These are phyloP conservation scores for Ceratosolen fusciceps DNA, from an alignment of 1,140 invertebrate species.

Conservation along the genomic window DNA sequence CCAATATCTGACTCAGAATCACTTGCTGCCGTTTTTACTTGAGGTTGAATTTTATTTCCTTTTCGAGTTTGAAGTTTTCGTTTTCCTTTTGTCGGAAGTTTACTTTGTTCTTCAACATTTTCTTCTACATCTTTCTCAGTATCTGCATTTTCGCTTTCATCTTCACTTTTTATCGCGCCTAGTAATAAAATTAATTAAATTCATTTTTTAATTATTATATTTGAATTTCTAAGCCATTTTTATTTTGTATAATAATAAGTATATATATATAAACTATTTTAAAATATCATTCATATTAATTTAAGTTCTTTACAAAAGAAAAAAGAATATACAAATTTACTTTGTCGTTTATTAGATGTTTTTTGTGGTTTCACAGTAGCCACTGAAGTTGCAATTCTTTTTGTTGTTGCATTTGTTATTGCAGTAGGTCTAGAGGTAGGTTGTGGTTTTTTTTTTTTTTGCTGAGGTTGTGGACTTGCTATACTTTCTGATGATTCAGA, in stretches of 20 bases:
- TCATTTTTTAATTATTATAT: too few relatives aligned
- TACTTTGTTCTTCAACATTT: slow-evolving; percentile 54
- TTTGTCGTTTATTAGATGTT: slow-evolving; percentile 63
- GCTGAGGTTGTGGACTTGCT: slow-evolving; percentile 61
- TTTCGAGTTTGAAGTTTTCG: slow-evolving; percentile 68
- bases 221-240: too few relatives aligned
- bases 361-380: slow-evolving; percentile 68
- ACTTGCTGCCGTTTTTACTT: slow-evolving; percentile 63
- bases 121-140: slow-evolving; percentile 66
- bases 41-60: slow-evolving; percentile 68
- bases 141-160: slow-evolving; percentile 64
- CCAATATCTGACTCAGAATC: slow-evolving; percentile 73
- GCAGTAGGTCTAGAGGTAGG: slow-evolving; percentile 51
- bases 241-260: too few relatives aligned
- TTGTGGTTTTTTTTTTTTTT: slow-evolving; percentile 66
- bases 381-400: slow-evolving; percentile 67
- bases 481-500: slow-evolving; percentile 69
- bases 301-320: not conserved
- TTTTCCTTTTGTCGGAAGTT: slow-evolving; percentile 66
- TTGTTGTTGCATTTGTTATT: slow-evolving; percentile 61
- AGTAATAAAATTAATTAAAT: not conserved
- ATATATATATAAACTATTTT: too few relatives aligned
- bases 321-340: slow-evolving; percentile 54
- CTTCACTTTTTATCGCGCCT: slow-evolving; percentile 64
- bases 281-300: not conserved